These are phyloP conservation scores for Drosophila murphyi DNA, from an alignment of 1,140 invertebrate species.

Conservation along the genomic window DNA sequence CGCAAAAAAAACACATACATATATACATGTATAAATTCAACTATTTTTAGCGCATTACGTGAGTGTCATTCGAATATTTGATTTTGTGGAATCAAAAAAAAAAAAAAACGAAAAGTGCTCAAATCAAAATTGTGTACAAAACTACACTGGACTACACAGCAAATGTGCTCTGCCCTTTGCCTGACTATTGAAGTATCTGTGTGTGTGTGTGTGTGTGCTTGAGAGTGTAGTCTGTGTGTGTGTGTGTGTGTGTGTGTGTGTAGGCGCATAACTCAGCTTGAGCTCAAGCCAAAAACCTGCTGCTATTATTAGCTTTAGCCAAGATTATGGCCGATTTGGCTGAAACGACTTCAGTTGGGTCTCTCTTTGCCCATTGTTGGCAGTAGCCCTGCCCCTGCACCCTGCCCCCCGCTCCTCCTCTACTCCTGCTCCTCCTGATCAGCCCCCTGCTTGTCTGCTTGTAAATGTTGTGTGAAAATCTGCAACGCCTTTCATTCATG, in stretches of 20 bases:
- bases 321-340: slow-evolving; percentile 77
- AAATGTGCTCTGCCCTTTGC: slow-evolving; percentile 57
- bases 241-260: slow-evolving; percentile 43
- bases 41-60: slow-evolving; percentile 82
- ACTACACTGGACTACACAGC: slow-evolving; percentile 10
- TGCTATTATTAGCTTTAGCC: slow-evolving; percentile 80
- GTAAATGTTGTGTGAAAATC: slow-evolving; percentile 61
- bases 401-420: background rate
- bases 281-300: slow-evolving; percentile 72
- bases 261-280: slow-evolving; percentile 54
- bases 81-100: slow-evolving; percentile 31
- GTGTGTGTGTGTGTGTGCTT: slow-evolving; percentile 13
- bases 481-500: slow-evolving; percentile 73
- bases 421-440: background rate
- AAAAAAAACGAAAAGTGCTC: slow-evolving; percentile 28
- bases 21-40: slow-evolving; percentile 54
- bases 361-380: slow-evolving; percentile 38
- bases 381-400: background rate
- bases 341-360: slow-evolving; percentile 39
- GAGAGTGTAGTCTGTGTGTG: slow-evolving; percentile 11
- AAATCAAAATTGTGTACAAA: slow-evolving; percentile 24
- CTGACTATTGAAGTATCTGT: background rate
- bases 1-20: slow-evolving; percentile 6
- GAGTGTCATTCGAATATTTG: slow-evolving; percentile 75
- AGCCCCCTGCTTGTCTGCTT: background rate